These are phyloP conservation scores for Tragulus kanchil DNA, from an alignment of 2,113 vertebrate species.

Conservation along the genomic window DNA sequence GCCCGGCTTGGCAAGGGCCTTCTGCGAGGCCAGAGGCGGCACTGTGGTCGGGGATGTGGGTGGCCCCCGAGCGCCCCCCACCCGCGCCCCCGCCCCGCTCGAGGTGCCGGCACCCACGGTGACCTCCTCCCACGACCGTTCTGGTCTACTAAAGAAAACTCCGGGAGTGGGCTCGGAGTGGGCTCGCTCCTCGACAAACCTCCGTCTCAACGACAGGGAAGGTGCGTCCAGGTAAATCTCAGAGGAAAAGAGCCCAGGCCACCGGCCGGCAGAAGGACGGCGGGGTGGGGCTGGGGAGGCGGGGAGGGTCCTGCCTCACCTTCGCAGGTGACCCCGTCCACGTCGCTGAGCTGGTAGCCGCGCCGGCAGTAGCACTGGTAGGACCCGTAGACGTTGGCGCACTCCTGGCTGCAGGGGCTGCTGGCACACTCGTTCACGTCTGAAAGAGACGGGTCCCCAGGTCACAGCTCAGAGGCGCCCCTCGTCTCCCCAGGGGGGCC, in stretches of 20 bases:
- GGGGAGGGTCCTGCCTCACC: conserved; percentile 85
- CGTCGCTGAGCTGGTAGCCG: conserved; percentile 97
- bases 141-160: accelerated
- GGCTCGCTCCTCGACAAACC: neutral
- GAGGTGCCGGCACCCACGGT: accelerated
- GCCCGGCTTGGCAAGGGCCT: neutral
- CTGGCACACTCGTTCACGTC: conserved; percentile 95
- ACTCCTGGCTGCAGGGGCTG: conserved; percentile 97
- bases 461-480: accelerated
- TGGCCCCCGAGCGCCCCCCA: neutral
- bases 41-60: neutral
- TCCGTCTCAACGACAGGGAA: accelerated
- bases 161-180: neutral
- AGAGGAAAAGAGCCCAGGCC: no score
- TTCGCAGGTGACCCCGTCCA: conserved; percentile 96
- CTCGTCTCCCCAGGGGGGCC: accelerated
- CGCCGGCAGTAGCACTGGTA: conserved; percentile 99
- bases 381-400: conserved; percentile 97
- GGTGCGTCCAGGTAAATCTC: neutral
- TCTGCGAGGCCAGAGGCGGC: neutral
- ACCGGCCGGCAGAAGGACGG: neutral
- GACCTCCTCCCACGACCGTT: accelerated
- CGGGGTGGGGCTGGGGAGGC: neutral
- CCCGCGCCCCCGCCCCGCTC: accelerated
- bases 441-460: conserved; percentile 64